Conservation (phyloP, 2,113 vertebrate genomes). For the Siphamia tubifer region DNA sequence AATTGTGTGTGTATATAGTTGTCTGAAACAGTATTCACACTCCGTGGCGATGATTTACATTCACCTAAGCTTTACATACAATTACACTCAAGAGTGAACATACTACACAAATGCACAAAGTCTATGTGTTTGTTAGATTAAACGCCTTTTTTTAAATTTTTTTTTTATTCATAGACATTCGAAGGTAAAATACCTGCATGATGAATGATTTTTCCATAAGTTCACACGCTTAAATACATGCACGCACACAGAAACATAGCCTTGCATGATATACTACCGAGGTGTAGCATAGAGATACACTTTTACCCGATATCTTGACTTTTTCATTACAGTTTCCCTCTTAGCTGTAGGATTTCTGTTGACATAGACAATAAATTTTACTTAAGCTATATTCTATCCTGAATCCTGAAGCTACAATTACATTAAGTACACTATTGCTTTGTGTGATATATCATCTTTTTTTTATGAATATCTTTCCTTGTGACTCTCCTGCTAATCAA, state of each 20-base stretch:
- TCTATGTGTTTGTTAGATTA: not conserved
- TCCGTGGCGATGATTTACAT: not conserved
- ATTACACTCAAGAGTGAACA: not conserved
- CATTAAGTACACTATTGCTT: slow-evolving; percentile 30
- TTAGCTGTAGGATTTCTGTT: slow-evolving; percentile 24
- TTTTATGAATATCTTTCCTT: slow-evolving; percentile 1
- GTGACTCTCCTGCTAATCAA: not conserved
- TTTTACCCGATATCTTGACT: not conserved
- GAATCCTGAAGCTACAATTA: slow-evolving; percentile 31
- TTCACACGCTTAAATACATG: not conserved
- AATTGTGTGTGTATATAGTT: not conserved
- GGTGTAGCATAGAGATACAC: not conserved
- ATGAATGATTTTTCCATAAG: not conserved
- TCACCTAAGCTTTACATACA: not conserved
- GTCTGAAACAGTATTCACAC: not conserved
- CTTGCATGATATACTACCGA: not conserved
- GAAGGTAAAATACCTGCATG: not conserved
- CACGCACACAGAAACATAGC: not conserved
- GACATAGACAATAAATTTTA: slow-evolving; percentile 32
- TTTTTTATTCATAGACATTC: slow-evolving; percentile 17
- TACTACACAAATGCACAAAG: not conserved
- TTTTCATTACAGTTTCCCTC: slow-evolving; percentile 4
- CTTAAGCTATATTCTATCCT: slow-evolving; percentile 17
- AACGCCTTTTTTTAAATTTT: not conserved
- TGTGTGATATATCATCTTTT: slow-evolving; percentile 6